phyloP scores from a whole-genome alignment of 1,140 invertebrate genomes.

The Octopus bimaculoides region DNA sequence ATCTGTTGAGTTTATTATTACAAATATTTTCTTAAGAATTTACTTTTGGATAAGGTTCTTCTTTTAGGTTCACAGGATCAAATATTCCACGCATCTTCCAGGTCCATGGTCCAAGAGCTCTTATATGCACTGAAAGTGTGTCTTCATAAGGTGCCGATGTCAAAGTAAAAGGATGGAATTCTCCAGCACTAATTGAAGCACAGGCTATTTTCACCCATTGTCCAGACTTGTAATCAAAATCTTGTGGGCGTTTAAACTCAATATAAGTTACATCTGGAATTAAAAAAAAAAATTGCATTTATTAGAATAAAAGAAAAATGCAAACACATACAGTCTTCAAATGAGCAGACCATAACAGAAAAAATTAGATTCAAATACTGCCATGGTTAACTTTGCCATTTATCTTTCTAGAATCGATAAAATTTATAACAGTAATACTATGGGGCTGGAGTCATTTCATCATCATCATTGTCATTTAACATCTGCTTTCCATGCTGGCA shows the following conservation, averaged over 20 bases:
- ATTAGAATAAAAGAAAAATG: too few species aligned
- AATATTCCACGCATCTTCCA: constrained; percentile 98
- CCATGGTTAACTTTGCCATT: too few species aligned
- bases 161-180: constrained; percentile 97
- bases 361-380: too few species aligned
- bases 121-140: constrained; percentile 95
- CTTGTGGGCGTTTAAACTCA: constrained; percentile 77
- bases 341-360: too few species aligned
- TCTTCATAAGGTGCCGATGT: constrained; percentile 98
- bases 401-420: too few species aligned
- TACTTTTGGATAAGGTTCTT: constrained; percentile 73
- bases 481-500: too few species aligned
- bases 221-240: constrained; percentile 92
- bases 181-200: constrained; percentile 84
- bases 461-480: too few species aligned
- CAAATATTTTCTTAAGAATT: not conserved
- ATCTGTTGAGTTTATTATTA: too few species aligned
- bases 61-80: constrained; percentile 89
- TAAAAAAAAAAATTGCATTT: constrained; percentile 4
- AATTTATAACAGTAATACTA: too few species aligned
- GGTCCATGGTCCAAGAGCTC: constrained; percentile 90
- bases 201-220: constrained; percentile 89
- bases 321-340: too few species aligned
- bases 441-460: too few species aligned
- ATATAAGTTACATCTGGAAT: constrained; percentile 61